Conservation (phyloP, 2,113 vertebrate species). For the Dromas ardeola region DNA sequence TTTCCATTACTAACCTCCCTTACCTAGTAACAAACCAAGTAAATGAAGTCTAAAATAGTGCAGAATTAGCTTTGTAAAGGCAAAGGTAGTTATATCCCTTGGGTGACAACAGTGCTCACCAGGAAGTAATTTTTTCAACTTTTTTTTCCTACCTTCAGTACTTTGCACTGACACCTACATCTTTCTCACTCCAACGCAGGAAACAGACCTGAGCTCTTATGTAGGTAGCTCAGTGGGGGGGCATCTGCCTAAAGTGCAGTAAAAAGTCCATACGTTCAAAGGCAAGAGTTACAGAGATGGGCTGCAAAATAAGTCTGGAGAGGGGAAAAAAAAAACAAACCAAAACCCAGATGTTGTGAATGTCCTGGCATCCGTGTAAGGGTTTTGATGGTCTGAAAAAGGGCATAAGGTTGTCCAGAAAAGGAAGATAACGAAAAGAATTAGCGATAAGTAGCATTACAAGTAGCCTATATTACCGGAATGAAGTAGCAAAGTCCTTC, state of each 20-base stretch:
- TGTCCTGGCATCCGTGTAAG: neutral
- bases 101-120: neutral
- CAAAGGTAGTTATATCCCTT: neutral
- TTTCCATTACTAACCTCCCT: neutral
- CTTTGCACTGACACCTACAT: slow-evolving; percentile 6
- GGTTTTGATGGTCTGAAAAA: neutral
- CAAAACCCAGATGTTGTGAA: neutral
- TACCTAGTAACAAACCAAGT: neutral
- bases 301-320: neutral
- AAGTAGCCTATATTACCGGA: neutral
- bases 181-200: slow-evolving; percentile 1
- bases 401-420: neutral
- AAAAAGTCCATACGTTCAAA: neutral
- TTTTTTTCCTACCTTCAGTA: neutral
- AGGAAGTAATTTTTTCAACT: neutral
- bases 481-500: neutral
- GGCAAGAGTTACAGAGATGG: neutral
- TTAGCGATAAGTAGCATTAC: neutral
- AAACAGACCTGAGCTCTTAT: neutral
- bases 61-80: neutral
- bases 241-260: neutral
- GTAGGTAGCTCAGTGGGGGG: neutral
- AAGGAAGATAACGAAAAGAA: neutral
- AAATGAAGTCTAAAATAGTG: neutral
- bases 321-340: accelerated